A percentile compares a stretch with the other conserved stretches of the same genome.
phyloP scores from a whole-genome alignment of 2,888 invertebrate species.

The Keiferia lycopersicella region DNA sequence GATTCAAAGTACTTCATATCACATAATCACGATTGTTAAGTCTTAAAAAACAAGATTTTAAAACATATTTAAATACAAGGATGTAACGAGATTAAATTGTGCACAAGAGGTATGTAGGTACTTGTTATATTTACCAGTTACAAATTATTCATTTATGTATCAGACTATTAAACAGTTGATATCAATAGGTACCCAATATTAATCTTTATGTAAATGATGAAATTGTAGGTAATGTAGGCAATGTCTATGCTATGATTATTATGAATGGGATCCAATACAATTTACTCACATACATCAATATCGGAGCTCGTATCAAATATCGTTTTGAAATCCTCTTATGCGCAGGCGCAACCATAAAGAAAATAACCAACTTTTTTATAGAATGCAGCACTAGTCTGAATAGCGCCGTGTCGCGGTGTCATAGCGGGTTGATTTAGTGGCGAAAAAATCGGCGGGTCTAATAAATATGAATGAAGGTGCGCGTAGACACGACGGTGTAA shows the following conservation, averaged over 20 bases:
- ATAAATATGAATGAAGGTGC: slow-evolving; percentile 73
- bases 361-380: slow-evolving; percentile 27
- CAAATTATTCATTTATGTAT: not conserved
- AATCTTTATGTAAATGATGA: too few species aligned
- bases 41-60: not conserved
- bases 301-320: not conserved
- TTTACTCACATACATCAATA: not conserved
- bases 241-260: not conserved
- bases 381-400: slow-evolving; percentile 36
- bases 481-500: slow-evolving; percentile 56
- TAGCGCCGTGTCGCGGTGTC: slow-evolving; percentile 51
- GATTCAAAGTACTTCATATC: too few species aligned
- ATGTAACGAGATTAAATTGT: too few species aligned
- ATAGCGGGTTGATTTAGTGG: slow-evolving; percentile 60
- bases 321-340: slow-evolving; percentile 14
- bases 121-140: not conserved
- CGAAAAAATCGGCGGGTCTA: slow-evolving; percentile 64
- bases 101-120: too few species aligned
- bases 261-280: not conserved
- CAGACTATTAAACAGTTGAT: not conserved
- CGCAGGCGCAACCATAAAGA: slow-evolving; percentile 19
- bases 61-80: not conserved
- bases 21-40: too few species aligned
- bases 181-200: not conserved
- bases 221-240: too few species aligned